Evolutionary conservation across 2,113 vertebrate species (phyloP).

Genomic region (Pseudopodoces humilis): DNA sequence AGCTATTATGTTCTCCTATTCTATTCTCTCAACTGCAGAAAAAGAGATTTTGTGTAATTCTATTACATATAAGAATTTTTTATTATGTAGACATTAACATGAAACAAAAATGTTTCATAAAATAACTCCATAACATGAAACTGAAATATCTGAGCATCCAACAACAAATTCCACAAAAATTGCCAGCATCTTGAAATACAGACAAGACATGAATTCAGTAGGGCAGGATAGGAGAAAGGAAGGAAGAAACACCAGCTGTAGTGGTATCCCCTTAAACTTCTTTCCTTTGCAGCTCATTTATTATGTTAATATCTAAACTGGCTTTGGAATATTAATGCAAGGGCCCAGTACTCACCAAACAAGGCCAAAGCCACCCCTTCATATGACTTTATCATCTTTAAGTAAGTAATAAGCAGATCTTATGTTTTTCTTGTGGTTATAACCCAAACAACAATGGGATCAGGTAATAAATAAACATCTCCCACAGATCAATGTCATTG

Average conservation of each 20-base stretch:
- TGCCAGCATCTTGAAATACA: neutral
- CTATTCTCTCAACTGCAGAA: neutral
- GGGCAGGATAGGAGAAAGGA: neutral
- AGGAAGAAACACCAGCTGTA: neutral
- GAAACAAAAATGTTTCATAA: neutral
- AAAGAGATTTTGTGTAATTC: neutral
- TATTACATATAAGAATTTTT: neutral
- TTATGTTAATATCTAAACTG: neutral
- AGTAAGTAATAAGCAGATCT: neutral
- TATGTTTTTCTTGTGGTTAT: neutral
- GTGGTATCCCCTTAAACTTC: neutral
- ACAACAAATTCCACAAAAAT: neutral
- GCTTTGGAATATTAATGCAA: neutral
- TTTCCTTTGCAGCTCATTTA: neutral
- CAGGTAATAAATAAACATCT: neutral
- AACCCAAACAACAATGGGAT: neutral
- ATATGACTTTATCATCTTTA: neutral
- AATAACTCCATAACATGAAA: neutral
- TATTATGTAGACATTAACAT: neutral
- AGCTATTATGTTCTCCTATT: neutral
- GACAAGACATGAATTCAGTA: neutral
- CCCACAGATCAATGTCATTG: neutral
- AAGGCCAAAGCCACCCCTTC: neutral
- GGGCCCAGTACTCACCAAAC: neutral
- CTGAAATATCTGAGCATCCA: neutral